Conservation (phyloP, 2,797 vertebrate species). For the Lindbergichthys nudifrons region DNA sequence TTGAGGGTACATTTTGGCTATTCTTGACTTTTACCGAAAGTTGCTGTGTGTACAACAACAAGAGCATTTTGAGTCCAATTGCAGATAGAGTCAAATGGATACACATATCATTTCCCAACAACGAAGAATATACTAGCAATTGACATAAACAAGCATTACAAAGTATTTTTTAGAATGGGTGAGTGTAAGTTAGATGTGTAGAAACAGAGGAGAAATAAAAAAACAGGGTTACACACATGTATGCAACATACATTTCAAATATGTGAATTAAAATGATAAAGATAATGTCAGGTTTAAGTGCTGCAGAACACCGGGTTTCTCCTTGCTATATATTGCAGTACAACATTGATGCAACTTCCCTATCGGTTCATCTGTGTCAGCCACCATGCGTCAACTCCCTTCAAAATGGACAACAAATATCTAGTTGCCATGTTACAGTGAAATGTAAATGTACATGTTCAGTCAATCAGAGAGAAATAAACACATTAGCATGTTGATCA, state of each 20-base stretch:
- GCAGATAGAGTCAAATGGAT: neutral
- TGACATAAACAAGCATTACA: neutral
- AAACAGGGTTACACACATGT: neutral
- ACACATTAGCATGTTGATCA: neutral
- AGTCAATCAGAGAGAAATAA: neutral
- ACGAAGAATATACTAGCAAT: neutral
- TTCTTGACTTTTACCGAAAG: neutral
- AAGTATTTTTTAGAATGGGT: neutral
- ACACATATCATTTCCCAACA: neutral
- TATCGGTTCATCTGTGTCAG: constrained; percentile 74
- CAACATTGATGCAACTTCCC: constrained; percentile 84
- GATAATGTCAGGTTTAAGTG: constrained; percentile 32
- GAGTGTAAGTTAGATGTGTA: neutral
- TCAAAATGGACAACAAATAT: constrained; percentile 26
- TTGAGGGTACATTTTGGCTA: neutral
- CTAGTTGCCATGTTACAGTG: neutral
- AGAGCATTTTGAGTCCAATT: neutral
- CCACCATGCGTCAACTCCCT: constrained; percentile 69
- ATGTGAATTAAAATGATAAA: constrained; percentile 4
- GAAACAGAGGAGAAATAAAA: constrained; percentile 2
- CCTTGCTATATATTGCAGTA: constrained; percentile 61
- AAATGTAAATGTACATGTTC: neutral
- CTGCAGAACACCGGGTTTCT: constrained; percentile 33
- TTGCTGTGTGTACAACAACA: neutral
- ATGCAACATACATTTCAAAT: neutral